Evolutionary conservation across 2,888 invertebrate species (phyloP).

Genomic region (Epinotia nisella): DNA sequence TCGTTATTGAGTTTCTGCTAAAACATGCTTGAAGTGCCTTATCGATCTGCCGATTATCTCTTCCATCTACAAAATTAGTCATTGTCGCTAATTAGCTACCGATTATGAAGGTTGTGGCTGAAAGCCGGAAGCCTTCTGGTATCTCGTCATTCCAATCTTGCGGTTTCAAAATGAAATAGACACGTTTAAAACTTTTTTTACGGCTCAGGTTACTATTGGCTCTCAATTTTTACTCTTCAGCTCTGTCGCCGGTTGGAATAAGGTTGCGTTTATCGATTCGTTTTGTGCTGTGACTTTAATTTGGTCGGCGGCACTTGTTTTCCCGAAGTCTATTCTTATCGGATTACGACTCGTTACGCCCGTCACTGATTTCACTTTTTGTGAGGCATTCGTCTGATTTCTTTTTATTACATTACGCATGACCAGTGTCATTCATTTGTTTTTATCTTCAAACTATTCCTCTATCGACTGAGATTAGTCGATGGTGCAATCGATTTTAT

Average conservation of each 20-base stretch:
- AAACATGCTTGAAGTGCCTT: conserved; percentile 27
- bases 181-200: conserved; percentile 30
- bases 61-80: conserved; percentile 35
- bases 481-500: conserved; percentile 47
- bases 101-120: conserved; percentile 37
- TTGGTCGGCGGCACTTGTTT: conserved; percentile 48
- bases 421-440: conserved; percentile 31
- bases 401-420: conserved; percentile 50
- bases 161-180: conserved; percentile 39
- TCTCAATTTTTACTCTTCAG: conserved; percentile 17
- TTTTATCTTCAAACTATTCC: conserved; percentile 22
- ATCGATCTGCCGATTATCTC: conserved; percentile 36
- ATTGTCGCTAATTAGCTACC: conserved; percentile 38
- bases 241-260: conserved; percentile 30
- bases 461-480: conserved; percentile 36
- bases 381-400: conserved; percentile 50
- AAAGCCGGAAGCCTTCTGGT: conserved; percentile 39
- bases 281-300: conserved; percentile 35
- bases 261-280: conserved; percentile 34
- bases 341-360: conserved; percentile 55
- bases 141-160: conserved; percentile 42
- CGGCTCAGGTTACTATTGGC: conserved; percentile 21
- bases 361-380: conserved; percentile 57
- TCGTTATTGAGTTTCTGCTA: not conserved
- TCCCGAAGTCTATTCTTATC: conserved; percentile 55